phyloP scores from a whole-genome alignment of 2,888 invertebrate genomes.

The Acholoe squamosa region DNA sequence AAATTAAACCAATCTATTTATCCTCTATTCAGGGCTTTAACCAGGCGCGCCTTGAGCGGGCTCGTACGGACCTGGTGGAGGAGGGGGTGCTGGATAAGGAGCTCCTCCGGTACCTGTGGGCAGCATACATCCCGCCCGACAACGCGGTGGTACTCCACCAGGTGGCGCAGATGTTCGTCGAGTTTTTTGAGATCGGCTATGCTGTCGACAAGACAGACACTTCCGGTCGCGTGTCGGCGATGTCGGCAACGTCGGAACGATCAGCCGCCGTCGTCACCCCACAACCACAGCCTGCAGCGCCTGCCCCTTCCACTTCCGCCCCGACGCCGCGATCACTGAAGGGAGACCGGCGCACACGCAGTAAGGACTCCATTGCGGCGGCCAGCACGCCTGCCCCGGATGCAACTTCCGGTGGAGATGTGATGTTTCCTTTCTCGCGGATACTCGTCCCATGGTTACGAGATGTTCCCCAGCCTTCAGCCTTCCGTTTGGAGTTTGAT shows the following conservation, averaged over 20 bases:
- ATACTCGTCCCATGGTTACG: slow-evolving; percentile 78
- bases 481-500: slow-evolving; percentile 72
- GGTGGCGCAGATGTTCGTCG: slow-evolving; percentile 68
- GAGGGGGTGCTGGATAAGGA: slow-evolving; percentile 79
- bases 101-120: slow-evolving; percentile 76
- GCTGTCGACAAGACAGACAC: slow-evolving; percentile 68
- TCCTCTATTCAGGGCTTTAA: slow-evolving; percentile 45
- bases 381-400: slow-evolving; percentile 69
- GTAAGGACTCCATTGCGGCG: slow-evolving; percentile 65
- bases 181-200: slow-evolving; percentile 78
- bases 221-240: slow-evolving; percentile 11
- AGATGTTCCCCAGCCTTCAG: slow-evolving; percentile 73
- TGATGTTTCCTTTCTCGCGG: slow-evolving; percentile 68
- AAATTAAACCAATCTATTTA: too few species aligned
- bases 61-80: slow-evolving; percentile 73
- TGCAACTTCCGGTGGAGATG: too few species aligned
- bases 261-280: neutral
- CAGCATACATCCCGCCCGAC: slow-evolving; percentile 74
- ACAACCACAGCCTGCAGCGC: neutral
- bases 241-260: neutral
- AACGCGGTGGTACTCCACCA: neutral
- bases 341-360: neutral
- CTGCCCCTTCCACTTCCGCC: neutral
- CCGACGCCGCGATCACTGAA: neutral
- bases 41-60: slow-evolving; percentile 70